A percentile compares a stretch with the other conserved stretches of the same genome.
Conservation (phyloP, 2,797 vertebrate genomes). For the Tapera naevia region DNA sequence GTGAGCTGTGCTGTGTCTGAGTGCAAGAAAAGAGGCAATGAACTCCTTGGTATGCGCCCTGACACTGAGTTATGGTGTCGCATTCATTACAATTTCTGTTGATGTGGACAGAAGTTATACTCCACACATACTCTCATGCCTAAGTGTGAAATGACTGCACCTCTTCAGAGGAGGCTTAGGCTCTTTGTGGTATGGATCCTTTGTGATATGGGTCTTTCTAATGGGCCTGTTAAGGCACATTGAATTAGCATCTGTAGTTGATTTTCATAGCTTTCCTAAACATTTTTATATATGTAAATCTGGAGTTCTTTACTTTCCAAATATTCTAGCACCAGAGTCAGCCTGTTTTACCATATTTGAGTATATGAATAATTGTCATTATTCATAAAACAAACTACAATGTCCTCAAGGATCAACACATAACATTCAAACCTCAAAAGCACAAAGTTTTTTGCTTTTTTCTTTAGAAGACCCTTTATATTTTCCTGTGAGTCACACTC, state of each 20-base stretch:
- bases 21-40: rapidly evolving
- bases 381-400: not conserved
- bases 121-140: rapidly evolving
- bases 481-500: not conserved
- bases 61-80: rapidly evolving
- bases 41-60: not conserved
- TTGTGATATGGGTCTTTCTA: not conserved
- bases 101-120: rapidly evolving
- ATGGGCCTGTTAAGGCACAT: no score
- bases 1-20: rapidly evolving
- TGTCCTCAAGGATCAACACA: not conserved
- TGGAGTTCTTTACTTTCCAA: not conserved
- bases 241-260: not conserved
- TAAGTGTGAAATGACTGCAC: not conserved
- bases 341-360: not conserved
- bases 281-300: not conserved
- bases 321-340: no score
- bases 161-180: not conserved
- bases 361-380: not conserved
- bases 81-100: not conserved
- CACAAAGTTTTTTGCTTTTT: not conserved
- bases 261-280: not conserved
- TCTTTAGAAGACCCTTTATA: not conserved
- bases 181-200: rapidly evolving
- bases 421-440: not conserved